These are phyloP conservation scores for Hirtodrosophila alboralis DNA, from an alignment of 2,888 invertebrate species.

Conservation along the genomic window DNA sequence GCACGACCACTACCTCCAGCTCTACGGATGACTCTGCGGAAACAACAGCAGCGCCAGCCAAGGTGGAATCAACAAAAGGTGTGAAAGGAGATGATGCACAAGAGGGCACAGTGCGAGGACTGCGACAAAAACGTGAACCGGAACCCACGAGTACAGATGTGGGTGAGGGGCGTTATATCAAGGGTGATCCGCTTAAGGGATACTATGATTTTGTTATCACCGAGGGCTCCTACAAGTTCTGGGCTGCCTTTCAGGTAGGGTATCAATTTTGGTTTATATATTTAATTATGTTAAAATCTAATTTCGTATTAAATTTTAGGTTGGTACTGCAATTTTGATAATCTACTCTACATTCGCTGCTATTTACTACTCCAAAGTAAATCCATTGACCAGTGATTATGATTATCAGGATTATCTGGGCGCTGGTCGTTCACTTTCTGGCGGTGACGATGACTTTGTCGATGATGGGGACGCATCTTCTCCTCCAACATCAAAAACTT, in stretches of 20 bases:
- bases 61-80: conserved; percentile 40
- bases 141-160: conserved; percentile 55
- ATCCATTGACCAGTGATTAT: conserved; percentile 91
- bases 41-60: conserved; percentile 18
- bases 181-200: conserved; percentile 89
- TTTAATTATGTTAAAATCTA: not conserved
- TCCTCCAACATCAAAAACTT: conserved; percentile 34
- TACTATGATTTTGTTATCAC: conserved; percentile 95
- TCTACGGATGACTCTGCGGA: conserved; percentile 21
- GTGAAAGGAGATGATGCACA: conserved; percentile 39
- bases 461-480: conserved; percentile 63
- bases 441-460: conserved; percentile 81
- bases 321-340: conserved; percentile 91
- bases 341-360: conserved; percentile 94
- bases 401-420: conserved; percentile 90
- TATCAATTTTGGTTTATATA: too few species aligned
- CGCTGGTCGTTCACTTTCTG: conserved; percentile 87
- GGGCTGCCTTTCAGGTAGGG: conserved; percentile 93
- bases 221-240: conserved; percentile 94
- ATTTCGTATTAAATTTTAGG: conserved; percentile 84
- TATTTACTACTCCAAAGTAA: conserved; percentile 94
- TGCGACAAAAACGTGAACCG: conserved; percentile 59
- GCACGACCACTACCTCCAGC: conserved; percentile 31
- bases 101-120: conserved; percentile 30
- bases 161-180: conserved; percentile 83